Evolutionary conservation across 1,140 invertebrate species (phyloP), one percentile per base, ranked within the genome.

Genomic region (Dendroctonus ponderosae): DNA sequence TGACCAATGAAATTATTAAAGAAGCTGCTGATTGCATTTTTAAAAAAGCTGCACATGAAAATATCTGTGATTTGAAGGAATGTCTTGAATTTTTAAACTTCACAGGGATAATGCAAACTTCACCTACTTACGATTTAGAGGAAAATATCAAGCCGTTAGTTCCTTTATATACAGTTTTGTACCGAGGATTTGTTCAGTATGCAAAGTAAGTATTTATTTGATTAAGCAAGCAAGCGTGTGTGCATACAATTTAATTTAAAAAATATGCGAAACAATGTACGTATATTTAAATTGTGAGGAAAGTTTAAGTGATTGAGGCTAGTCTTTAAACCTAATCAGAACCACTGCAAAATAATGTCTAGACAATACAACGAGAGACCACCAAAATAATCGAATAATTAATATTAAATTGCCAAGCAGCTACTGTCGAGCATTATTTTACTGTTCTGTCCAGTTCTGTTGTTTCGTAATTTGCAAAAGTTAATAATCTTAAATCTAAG

Each of bases 31-130:
- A 67, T 26, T 38, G 49, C 9, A 56, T 71, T 14, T 52, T 70
- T 15, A 77, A 76, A 70, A 79, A 77, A 80, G 83, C 84, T 74
- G 71, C 79, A 46, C 39, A 76, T 76, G 72, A 63, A 46, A 69
- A 67, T 50, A 56, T 39, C 44, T 71, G 70, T 62, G 65, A 69
- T 53, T 43, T 71, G 7, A 69, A 62, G 40, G 56, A 66, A 44
- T 69, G 61, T 44, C 56, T 46, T 46, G 62, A 71, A 50, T 66
- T 71, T 42, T 61, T 67, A 5, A 61, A 71, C 63, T 71, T 69
- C 57, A 48, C 69, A n/a, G 63, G 48, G 61, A 51, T 69, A 7
- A 43, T 71, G 14, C 67, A 69, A 41, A 71, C 51, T 7, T 67
- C 61, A 38, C 52, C 60, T 14, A 48, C 48, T 12, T 69, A 64